Percentiles rank a stretch among this genome's conserved stretches.
Evolutionary conservation across 2,797 vertebrate species (phyloP).

Genomic region (Microctenopoma lineatum): DNA sequence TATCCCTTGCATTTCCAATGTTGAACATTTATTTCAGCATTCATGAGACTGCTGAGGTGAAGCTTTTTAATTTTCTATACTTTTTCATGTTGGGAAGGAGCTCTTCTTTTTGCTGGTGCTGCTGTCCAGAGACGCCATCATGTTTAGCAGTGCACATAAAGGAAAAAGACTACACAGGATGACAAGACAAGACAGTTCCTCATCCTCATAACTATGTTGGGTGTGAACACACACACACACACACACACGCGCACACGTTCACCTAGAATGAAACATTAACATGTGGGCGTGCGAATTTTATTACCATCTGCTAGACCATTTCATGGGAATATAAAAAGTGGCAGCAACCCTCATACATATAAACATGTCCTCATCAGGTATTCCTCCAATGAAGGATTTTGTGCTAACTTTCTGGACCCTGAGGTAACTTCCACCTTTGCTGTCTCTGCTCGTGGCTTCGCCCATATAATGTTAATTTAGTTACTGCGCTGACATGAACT

Average conservation of each 20-base stretch:
- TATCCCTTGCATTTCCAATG: no score
- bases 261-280: slow-evolving; percentile 46
- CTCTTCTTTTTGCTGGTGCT: no score
- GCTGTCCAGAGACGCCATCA: no score
- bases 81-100: no score
- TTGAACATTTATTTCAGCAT: no score
- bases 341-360: slow-evolving; percentile 73
- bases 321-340: slow-evolving; percentile 74
- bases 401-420: slow-evolving; percentile 63
- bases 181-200: slow-evolving; percentile 13
- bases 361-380: slow-evolving; percentile 78
- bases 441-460: slow-evolving; percentile 40
- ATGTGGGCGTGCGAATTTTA: slow-evolving; percentile 66
- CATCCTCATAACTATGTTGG: slow-evolving; percentile 10
- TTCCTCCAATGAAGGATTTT: slow-evolving; percentile 66
- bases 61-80: no score
- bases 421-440: slow-evolving; percentile 69
- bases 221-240: slow-evolving; percentile 16
- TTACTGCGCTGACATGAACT: slow-evolving; percentile 61
- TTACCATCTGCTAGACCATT: slow-evolving; percentile 78
- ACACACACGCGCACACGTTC: slow-evolving; percentile 34
- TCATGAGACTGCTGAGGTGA: no score
- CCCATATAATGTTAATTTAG: slow-evolving; percentile 66
- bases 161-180: not conserved
- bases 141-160: not conserved